Evolutionary conservation across 2,113 vertebrate genomes (phyloP).

Genomic region (human (Homo sapiens)): DNA sequence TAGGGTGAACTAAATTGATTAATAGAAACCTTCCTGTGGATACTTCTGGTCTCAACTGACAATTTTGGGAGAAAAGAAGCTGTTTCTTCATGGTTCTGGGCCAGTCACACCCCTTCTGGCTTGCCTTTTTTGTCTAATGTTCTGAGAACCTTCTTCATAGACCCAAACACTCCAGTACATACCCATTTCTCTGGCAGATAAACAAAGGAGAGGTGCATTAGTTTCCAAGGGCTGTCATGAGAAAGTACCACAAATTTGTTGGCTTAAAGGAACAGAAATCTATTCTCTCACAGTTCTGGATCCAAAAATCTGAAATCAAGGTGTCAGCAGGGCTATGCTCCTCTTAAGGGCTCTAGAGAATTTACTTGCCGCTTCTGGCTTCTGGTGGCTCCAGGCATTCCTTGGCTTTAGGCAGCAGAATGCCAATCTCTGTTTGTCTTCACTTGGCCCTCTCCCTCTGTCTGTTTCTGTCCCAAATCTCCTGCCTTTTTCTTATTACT

Average conservation of each 20-base stretch:
- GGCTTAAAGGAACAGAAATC: neutral
- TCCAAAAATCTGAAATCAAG: neutral
- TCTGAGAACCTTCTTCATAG: neutral
- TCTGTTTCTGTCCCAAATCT: neutral
- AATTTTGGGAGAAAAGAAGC: neutral
- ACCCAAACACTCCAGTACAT: neutral
- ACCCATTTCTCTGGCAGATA: neutral
- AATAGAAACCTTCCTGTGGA: neutral
- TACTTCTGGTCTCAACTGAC: neutral
- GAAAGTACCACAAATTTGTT: neutral
- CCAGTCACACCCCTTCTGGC: neutral
- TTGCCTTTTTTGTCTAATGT: neutral
- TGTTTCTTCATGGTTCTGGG: neutral
- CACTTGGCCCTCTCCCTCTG: neutral
- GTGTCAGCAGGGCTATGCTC: neutral
- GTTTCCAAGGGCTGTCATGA: neutral
- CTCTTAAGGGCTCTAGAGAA: neutral
- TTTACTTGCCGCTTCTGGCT: neutral
- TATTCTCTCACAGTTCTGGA: neutral
- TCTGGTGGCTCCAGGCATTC: neutral
- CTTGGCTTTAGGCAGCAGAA: neutral
- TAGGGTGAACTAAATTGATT: neutral
- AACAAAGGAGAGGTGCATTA: neutral
- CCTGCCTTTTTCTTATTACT: neutral
- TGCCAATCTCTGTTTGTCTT: neutral